A percentile compares a stretch with the other conserved stretches of the same genome.
Evolutionary conservation across 2,113 vertebrate species (phyloP).

Genomic region (Cebidichthys violaceus): DNA sequence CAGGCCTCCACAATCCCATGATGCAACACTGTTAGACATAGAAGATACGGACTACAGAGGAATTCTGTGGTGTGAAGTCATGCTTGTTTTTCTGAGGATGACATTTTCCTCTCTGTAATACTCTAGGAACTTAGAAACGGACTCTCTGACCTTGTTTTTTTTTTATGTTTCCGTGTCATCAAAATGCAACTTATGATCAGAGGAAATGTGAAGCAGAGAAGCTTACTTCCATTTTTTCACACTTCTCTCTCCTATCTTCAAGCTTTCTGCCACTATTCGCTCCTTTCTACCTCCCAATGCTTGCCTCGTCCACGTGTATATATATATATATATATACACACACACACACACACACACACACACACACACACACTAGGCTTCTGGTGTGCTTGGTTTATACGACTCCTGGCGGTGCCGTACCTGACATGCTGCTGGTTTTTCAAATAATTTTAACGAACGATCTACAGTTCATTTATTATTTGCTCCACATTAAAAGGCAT

Average conservation of each 20-base stretch:
- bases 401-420: not conserved
- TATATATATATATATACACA: not conserved
- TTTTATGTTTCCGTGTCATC: not conserved
- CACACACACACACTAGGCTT: too few species aligned
- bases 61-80: not conserved
- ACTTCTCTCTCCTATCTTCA: not conserved
- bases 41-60: not conserved
- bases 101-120: not conserved
- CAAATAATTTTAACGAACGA: not conserved
- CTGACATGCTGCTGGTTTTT: conserved; percentile 24
- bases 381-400: conserved; percentile 6
- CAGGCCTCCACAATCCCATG: conserved; percentile 1
- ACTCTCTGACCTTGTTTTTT: not conserved
- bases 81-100: not conserved
- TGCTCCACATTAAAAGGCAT: conserved; percentile 9
- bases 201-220: not conserved
- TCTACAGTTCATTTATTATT: not conserved
- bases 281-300: not conserved
- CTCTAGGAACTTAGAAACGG: not conserved
- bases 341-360: too few species aligned
- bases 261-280: not conserved
- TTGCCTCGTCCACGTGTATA: conserved; percentile 15
- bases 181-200: not conserved
- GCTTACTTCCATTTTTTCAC: not conserved
- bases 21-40: not conserved